Evolutionary conservation across 1,140 invertebrate species (phyloP), one percentile per base, ranked within the genome.

Genomic region (Drosophila sechellia): DNA sequence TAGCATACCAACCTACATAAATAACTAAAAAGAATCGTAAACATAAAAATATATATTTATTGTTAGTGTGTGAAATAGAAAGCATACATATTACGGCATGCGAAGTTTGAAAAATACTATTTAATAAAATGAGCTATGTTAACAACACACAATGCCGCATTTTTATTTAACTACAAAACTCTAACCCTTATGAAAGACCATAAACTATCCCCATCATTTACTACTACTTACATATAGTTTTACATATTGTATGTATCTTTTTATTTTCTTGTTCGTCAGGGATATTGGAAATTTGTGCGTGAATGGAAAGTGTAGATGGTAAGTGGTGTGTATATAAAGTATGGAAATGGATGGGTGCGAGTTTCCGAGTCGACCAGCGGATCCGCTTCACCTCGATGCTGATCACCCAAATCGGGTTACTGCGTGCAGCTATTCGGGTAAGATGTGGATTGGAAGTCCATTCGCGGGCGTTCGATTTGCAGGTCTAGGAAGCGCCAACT

Each of bases 61-160:
- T 87, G 84, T 87, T 87, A 89, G 76, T 79, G 87, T 75, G 83
- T 87, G 79, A 81, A 65, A 81, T 76, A 60, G 53, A 57, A 77
- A 64, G 61, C 53, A 77, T 56, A 58, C 70, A 77, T 27, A 77
- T 50, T 57, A 57, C 58, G 20, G 72, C 71, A 86, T 79, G 75
- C 84, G 25, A 83, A 81, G 64, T 45, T 40, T 15, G 43, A 65
- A 70, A 75, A 65, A 81, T 78, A 81, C 57, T 66, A 75, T 78
- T 87, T 64, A 86, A 86, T 87, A 86, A 86, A 86, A 65, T 76
- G 65, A 78, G 66, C 50, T 77, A 89, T 83, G 84, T 87, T 87
- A 84, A 78, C 56, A 77, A 22, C 31, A 31, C 31, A 31, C 31
- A 10, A 31, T 5, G n/a, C 4, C 10, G n/a, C 2, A 22, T 43